These are phyloP conservation scores for Amphipyra berbera DNA, from an alignment of 2,888 invertebrate genomes.

Conservation along the genomic window DNA sequence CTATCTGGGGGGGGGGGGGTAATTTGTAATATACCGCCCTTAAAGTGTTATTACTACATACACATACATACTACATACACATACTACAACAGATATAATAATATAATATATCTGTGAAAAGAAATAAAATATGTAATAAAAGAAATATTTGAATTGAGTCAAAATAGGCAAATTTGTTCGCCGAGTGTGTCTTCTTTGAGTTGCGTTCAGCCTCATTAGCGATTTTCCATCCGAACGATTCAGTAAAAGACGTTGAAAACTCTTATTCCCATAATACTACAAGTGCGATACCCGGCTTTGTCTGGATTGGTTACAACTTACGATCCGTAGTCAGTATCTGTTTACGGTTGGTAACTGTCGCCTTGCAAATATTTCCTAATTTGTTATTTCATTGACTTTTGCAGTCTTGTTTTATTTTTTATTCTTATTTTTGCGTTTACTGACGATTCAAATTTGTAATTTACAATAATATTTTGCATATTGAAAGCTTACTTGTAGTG, in stretches of 20 bases:
- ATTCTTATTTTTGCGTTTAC: too few species aligned
- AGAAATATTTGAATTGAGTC: slow-evolving; percentile 56
- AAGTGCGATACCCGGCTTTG: slow-evolving; percentile 19
- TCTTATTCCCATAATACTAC: slow-evolving; percentile 66
- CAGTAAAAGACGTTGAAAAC: slow-evolving; percentile 69
- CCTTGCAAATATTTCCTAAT: not conserved
- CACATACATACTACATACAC: too few species aligned
- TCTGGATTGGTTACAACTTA: not conserved
- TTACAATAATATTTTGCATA: too few species aligned
- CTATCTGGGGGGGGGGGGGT: too few species aligned
- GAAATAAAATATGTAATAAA: slow-evolving; percentile 47
- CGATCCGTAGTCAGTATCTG: not conserved
- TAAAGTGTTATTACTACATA: too few species aligned
- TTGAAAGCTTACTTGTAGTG: too few species aligned
- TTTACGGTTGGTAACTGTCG: not conserved
- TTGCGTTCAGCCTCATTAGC: slow-evolving; percentile 81
- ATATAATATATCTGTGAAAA: slow-evolving; percentile 11
- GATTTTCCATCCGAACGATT: slow-evolving; percentile 78
- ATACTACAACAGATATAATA: too few species aligned
- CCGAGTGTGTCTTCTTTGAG: slow-evolving; percentile 71
- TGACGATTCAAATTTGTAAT: too few species aligned
- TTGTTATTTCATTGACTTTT: too few species aligned
- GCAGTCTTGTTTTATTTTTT: too few species aligned
- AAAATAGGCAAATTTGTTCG: slow-evolving; percentile 72
- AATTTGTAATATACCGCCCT: too few species aligned